These are phyloP conservation scores for Heliornis fulica DNA, from an alignment of 2,113 vertebrate species.

Conservation along the genomic window DNA sequence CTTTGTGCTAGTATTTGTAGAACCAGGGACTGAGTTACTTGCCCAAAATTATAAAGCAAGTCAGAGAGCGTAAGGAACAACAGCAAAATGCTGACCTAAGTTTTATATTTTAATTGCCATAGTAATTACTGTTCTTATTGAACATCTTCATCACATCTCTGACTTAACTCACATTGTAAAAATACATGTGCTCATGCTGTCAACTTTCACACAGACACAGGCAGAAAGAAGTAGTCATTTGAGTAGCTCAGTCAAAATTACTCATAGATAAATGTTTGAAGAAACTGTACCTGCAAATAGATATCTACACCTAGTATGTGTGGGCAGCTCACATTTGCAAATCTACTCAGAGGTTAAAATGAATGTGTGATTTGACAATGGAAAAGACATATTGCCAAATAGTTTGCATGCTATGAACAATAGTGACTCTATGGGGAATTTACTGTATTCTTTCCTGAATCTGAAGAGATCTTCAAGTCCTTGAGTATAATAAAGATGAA, in stretches of 20 bases:
- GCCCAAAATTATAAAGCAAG: neutral
- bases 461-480: neutral
- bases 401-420: neutral
- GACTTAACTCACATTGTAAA: neutral
- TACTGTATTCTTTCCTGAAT: neutral
- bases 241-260: neutral
- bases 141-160: neutral
- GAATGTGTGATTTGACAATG: neutral
- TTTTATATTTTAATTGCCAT: conserved; percentile 23
- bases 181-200: neutral
- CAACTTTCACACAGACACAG: neutral
- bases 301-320: neutral
- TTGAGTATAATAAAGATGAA: neutral
- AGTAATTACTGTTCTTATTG: conserved; percentile 9
- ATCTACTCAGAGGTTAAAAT: neutral
- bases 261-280: neutral
- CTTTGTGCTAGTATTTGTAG: neutral
- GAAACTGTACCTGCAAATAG: neutral
- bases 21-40: neutral
- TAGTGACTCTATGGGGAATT: neutral
- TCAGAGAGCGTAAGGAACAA: neutral
- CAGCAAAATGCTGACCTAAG: conserved; percentile 13
- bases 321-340: neutral
- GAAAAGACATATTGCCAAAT: neutral
- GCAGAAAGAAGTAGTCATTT: neutral